Evolutionary conservation across 2,113 vertebrate species (phyloP).

Genomic region (Eurypyga helias): DNA sequence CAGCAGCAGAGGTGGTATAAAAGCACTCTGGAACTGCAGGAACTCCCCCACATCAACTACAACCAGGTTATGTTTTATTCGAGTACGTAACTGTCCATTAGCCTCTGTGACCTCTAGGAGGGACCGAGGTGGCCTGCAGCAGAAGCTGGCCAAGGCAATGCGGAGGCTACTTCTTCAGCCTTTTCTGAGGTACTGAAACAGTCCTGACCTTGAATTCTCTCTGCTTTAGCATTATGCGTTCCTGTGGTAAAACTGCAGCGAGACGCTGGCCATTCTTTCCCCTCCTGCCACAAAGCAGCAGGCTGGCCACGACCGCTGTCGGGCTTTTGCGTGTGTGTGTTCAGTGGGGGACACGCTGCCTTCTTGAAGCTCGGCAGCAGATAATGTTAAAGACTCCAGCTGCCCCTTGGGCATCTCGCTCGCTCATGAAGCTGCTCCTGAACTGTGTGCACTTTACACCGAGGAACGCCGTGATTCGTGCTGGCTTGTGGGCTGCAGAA

Average conservation of each 20-base stretch:
- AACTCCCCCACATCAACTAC: slow-evolving; percentile 9
- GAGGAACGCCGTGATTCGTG: neutral
- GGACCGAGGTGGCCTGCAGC: neutral
- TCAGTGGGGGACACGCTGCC: neutral
- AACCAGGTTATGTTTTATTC: neutral
- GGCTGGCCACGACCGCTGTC: rapidly evolving
- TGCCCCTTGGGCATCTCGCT: neutral
- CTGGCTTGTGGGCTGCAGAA: neutral
- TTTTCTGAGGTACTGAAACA: neutral
- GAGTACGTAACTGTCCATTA: neutral
- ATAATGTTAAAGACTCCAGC: neutral
- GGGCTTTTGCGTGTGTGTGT: neutral
- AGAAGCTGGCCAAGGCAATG: neutral
- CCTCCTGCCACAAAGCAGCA: too few relatives aligned
- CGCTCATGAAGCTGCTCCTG: neutral
- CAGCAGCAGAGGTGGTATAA: neutral
- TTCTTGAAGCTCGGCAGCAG: neutral
- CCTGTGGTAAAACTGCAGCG: neutral
- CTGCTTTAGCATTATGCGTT: neutral
- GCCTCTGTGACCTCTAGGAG: neutral
- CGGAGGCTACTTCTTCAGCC: neutral
- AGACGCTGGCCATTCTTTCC: neutral
- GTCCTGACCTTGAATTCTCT: neutral
- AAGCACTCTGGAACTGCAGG: neutral
- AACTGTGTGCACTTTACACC: neutral